These are phyloP conservation scores for Tychaedon coryphoeus DNA, from an alignment of 2,113 vertebrate species.

Conservation along the genomic window DNA sequence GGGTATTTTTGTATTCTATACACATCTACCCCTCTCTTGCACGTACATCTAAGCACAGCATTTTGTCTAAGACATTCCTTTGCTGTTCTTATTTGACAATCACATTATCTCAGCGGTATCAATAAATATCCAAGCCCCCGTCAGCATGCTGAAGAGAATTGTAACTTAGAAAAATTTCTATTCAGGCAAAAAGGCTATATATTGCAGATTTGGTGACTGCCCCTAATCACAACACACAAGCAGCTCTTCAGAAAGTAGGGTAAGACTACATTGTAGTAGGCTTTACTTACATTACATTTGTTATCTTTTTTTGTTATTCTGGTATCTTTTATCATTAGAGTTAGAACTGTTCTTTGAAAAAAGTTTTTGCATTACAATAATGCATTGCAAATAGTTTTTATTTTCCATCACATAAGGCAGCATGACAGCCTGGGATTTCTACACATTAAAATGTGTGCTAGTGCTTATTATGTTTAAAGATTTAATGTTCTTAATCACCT, in stretches of 20 bases:
- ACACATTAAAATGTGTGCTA: background rate
- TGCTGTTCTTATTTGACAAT: background rate
- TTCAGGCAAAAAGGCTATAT: background rate
- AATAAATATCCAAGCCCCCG: background rate
- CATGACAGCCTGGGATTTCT: background rate
- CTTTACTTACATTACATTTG: background rate
- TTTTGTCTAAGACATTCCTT: background rate
- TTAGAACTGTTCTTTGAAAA: background rate
- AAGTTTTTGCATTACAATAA: background rate
- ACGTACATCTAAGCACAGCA: background rate
- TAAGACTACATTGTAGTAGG: background rate
- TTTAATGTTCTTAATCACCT: conserved; percentile 71
- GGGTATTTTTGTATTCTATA: background rate
- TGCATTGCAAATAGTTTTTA: background rate
- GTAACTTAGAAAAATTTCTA: background rate
- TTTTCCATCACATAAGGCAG: background rate
- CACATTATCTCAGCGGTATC: background rate
- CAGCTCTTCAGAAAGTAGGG: background rate
- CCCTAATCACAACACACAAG: background rate
- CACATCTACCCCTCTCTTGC: background rate
- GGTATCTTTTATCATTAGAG: background rate
- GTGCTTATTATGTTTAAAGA: background rate
- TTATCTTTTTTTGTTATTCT: background rate
- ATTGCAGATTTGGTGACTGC: background rate
- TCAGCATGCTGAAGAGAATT: background rate